Evolutionary conservation across 2,888 invertebrate genomes (phyloP), one percentile per base, ranked within the genome.

Genomic region (Mythimna loreyi): DNA sequence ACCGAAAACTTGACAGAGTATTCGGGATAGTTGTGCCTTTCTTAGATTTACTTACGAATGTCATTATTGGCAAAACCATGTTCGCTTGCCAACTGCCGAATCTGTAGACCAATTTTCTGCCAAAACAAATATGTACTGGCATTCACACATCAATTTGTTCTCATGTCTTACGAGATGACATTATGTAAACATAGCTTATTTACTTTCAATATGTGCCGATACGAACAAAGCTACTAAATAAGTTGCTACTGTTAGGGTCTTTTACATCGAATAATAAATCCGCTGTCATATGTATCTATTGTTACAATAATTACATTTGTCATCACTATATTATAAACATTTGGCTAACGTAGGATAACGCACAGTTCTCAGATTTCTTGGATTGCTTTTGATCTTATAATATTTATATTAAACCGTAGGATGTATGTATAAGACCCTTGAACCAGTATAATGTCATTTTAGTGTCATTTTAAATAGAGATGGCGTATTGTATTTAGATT

Each of bases 41-140:
- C 57, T 59, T 33, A 56, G 53, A 60, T 47, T 50, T 52, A 62
- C 43, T 71, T 62, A 63, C 28, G 58, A 66, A 56, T 65, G 33
- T 53, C 50, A 47, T 74, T 78, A 67, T 67, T 72, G 60, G 58
- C 36, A 45, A 68, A 53, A 55, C 53, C 56, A 52, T 60, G 58
- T 63, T 21, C 43, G 63, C 62, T 73, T 77, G 80, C 80, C 82
- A 77, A 84, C 56, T 77, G 63, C 76, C 21, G 67, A 68, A 62
- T 75, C 61, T 19, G 62, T 63, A 50, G 50, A 68, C 69, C 58
- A 63, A 66, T 23, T 63, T 62, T 33, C 53, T 76, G 72, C 64
- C 68, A 82, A 72, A 67, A 72, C 53, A 75, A 73, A 57, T 61
- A 47, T 33, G 52, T 64, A 40, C 36, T 53, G 40, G 58, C 36